These are phyloP conservation scores for Notolepis coatsorum DNA, from an alignment of 2,797 vertebrate species.

Conservation along the genomic window DNA sequence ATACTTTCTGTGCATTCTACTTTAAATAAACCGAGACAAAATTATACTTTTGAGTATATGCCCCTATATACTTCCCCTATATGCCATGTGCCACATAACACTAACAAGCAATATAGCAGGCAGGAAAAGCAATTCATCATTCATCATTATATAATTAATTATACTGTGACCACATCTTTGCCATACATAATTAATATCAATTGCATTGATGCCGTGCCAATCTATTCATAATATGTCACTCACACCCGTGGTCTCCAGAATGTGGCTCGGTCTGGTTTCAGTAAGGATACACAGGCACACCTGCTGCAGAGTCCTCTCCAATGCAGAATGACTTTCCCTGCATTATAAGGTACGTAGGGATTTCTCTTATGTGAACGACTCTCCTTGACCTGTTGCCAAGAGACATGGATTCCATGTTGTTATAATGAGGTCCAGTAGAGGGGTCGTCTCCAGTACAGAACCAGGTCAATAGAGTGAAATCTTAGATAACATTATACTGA, in stretches of 20 bases:
- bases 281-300: background rate
- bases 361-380: background rate
- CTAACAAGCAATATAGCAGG: background rate
- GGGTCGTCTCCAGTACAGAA: no score
- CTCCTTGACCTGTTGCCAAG: background rate
- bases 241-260: no score
- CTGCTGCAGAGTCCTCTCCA: constrained; percentile 7
- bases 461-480: no score
- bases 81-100: no score
- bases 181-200: background rate
- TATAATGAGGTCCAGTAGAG: no score
- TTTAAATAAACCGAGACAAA: constrained; percentile 50
- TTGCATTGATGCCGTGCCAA: no score
- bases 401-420: no score
- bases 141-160: background rate
- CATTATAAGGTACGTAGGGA: background rate
- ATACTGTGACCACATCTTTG: background rate
- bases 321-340: background rate
- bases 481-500: no score
- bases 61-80: no score
- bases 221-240: no score
- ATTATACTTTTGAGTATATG: background rate
- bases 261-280: no score
- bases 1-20: constrained; percentile 24
- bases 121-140: background rate